Evolutionary conservation across 2,888 invertebrate genomes (phyloP), one percentile per base, ranked within the genome.

Genomic region (Pristionchus arcanus): DNA sequence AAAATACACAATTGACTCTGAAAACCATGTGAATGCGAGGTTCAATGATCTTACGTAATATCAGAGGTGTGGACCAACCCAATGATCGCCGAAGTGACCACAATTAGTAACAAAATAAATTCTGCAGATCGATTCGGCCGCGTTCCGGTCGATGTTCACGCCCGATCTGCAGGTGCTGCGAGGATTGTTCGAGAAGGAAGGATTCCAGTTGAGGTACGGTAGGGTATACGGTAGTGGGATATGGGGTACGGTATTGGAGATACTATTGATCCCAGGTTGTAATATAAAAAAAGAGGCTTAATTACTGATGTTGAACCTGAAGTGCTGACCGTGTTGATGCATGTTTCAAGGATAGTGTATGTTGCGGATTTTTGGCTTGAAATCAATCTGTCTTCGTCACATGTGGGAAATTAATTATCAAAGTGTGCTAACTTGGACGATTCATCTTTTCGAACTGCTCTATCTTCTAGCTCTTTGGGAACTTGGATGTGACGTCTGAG

Each of bases 101-200:
- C n/a, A n/a, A n/a, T n/a, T n/a, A 42, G 37, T 42, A 31, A 25
- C 9, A 42, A 34, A 31, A 77, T 31, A 42, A 2, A 15, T 37
- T 49, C 11, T 74, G 19, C 34, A 89, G 84, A 83, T 89, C 84
- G 68, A 42, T 31, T 68, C 83, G 53, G 53, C 89, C 25, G 89
- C 66, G 2, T 92, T 90, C 90, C 42, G 63, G 5, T 96, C 97
- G 68, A 96, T 98, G 89, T 97, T 98, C 93, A 97, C 97, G 0
- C 97, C 97, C 16, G 98, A 98, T 96, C 96, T 99, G 86, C 95
- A 96, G 42, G 95, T 96, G 19, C 96, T 99, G 21, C 96, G 97
- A 34, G 96, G 96, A 4, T 92, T 98, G 19, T 99, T 99, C 95
- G 96, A 97, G 90, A 95, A 95, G 90, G 83, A 94, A 87, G 90